A percentile compares a stretch with the other conserved stretches of the same genome.
These are phyloP conservation scores for Onychomys leucogaster DNA, from an alignment of 2,797 vertebrate species.

Conservation along the genomic window DNA sequence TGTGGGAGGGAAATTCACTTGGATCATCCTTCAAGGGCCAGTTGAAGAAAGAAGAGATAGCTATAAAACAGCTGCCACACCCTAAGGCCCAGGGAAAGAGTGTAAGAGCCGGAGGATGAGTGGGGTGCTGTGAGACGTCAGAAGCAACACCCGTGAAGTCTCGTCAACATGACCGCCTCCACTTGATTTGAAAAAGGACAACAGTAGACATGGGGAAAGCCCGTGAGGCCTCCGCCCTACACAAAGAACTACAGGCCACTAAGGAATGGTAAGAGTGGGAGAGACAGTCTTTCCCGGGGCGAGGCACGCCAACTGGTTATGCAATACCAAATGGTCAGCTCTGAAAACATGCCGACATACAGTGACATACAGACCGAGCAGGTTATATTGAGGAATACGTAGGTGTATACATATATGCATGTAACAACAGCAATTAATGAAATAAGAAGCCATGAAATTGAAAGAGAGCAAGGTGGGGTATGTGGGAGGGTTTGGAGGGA, in stretches of 20 bases:
- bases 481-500: too few species aligned
- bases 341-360: background rate
- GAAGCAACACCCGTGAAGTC: background rate
- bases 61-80: background rate
- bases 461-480: background rate
- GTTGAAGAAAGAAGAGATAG: background rate
- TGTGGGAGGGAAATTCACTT: conserved; percentile 21
- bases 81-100: background rate
- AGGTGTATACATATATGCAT: too few species aligned
- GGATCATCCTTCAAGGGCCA: background rate
- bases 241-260: background rate
- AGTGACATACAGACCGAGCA: background rate
- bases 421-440: background rate
- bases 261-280: background rate
- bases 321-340: background rate
- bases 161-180: background rate
- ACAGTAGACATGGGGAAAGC: background rate
- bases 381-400: background rate
- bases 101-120: background rate
- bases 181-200: background rate
- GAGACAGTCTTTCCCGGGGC: background rate
- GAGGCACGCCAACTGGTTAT: background rate
- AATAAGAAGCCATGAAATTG: background rate
- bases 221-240: background rate
- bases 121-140: background rate